A percentile compares a stretch with the other conserved stretches of the same genome.
Evolutionary conservation across 2,888 invertebrate genomes (phyloP).

Genomic region (Chrysodeixis includens): DNA sequence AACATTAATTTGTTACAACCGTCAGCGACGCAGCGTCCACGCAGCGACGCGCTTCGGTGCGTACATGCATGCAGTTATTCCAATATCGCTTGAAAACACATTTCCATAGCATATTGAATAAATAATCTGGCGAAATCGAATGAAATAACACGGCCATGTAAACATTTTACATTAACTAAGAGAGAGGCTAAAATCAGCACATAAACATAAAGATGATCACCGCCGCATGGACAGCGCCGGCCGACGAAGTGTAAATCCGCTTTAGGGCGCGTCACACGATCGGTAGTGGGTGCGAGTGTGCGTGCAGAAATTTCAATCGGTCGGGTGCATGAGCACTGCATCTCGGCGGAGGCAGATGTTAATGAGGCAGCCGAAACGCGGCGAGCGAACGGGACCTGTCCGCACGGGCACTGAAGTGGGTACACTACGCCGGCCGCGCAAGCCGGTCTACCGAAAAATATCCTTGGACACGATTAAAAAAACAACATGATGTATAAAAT

Average conservation of each 20-base stretch:
- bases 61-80: slow-evolving; percentile 75
- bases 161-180: slow-evolving; percentile 53
- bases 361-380: slow-evolving; percentile 71
- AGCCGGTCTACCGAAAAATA: slow-evolving; percentile 42
- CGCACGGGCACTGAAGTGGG: slow-evolving; percentile 57
- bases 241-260: slow-evolving; percentile 77
- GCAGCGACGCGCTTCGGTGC: slow-evolving; percentile 71
- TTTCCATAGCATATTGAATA: slow-evolving; percentile 79
- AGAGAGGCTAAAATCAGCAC: slow-evolving; percentile 46
- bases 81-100: slow-evolving; percentile 73
- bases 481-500: slow-evolving; percentile 19
- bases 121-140: slow-evolving; percentile 80
- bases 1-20: slow-evolving; percentile 78
- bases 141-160: slow-evolving; percentile 68
- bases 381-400: slow-evolving; percentile 64
- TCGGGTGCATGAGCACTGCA: slow-evolving; percentile 68
- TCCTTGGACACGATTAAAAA: slow-evolving; percentile 15
- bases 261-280: slow-evolving; percentile 70
- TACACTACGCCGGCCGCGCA: slow-evolving; percentile 47
- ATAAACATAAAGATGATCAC: slow-evolving; percentile 51
- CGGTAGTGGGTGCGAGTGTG: slow-evolving; percentile 71
- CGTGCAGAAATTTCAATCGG: slow-evolving; percentile 78
- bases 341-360: slow-evolving; percentile 78
- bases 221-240: slow-evolving; percentile 41
- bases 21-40: slow-evolving; percentile 67